Evolutionary conservation across 2,113 vertebrate species (phyloP), one percentile per base, ranked within the genome.

Genomic region (Oostethus manadensis): DNA sequence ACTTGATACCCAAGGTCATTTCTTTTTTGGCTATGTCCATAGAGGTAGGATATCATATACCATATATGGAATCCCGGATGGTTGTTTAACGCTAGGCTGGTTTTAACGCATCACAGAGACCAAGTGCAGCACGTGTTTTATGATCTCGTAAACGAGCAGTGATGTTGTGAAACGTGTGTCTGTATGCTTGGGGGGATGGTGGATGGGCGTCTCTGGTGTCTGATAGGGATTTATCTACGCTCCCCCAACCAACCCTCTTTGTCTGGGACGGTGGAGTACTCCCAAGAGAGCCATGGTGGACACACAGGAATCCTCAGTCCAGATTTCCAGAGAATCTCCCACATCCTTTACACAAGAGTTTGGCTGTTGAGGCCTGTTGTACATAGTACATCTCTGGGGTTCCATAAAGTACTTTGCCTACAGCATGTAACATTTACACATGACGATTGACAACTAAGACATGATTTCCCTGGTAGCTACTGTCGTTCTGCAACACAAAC

Each of bases 141-240:
- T 88, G 87, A 84, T 88, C 87, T 90, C 79, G 81, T 91, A 90
- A 90, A 90, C 74, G 84, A 88, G 84, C 83, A 86, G 82, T 49
- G 80, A 88, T 88, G 83, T 88, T 87, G 87, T 89, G 85, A 87
- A 90, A 90, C 81, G 81, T 87, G 80, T 86, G 83, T 88, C 68
- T 86, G 78, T 82, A 77, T 69, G 70, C 66, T 68, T 60, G 62
- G 60, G 55, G 61, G 54, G 43, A 38, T 58, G 66, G 64, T 45
- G 64, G 60, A 69, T 68, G 74, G 80, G 79, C 73, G 70, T 81
- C 64, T 81, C 64, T 83, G 74, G 79, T 84, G 86, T 85, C 79
- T 86, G 87, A 87, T 88, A 74, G 86, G 86, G 87, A 87, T 88
- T 87, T 86, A 88, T 89, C 77, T 82, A 62, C 58, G 53, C 40